Percentiles rank a stretch among this genome's conserved stretches.
phyloP scores from a whole-genome alignment of 2,888 invertebrate species.

The Drosophila nr. fundita region DNA sequence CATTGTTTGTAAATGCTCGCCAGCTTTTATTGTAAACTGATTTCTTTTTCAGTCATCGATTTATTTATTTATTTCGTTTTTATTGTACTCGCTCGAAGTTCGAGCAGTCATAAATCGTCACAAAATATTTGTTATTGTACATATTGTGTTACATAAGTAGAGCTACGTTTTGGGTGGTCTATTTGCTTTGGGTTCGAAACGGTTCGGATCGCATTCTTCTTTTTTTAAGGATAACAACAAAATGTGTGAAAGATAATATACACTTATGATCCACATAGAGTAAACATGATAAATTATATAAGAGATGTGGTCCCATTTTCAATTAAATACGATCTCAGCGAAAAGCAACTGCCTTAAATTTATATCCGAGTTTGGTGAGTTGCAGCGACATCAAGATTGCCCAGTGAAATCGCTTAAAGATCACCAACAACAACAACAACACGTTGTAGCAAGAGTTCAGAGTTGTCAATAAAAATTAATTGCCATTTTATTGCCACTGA shows the following conservation, averaged over 20 bases:
- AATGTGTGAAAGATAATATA: background rate
- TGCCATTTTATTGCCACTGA: conserved; percentile 82
- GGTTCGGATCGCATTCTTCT: background rate
- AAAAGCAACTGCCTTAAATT: conserved; percentile 3
- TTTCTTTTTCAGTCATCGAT: conserved; percentile 75
- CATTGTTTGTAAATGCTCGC: conserved; percentile 82
- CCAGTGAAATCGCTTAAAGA: conserved; percentile 63
- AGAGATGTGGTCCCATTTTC: background rate
- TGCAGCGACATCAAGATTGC: conserved; percentile 31
- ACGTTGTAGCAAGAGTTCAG: conserved; percentile 70
- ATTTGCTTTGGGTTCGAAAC: background rate
- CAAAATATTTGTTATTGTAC: conserved; percentile 44
- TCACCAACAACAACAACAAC: conserved; percentile 72
- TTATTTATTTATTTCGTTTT: conserved; percentile 74
- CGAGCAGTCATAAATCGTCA: conserved; percentile 65
- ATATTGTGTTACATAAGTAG: conserved; percentile 56
- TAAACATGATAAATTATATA: background rate
- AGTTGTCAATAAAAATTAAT: conserved; percentile 84
- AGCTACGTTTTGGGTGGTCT: conserved; percentile 53
- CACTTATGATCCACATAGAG: conserved; percentile 1
- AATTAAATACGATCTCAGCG: conserved; percentile 2
- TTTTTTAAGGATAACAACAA: conserved; percentile 12
- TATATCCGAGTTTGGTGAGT: conserved; percentile 11
- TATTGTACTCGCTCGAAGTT: conserved; percentile 61
- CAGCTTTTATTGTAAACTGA: conserved; percentile 73